phyloP scores from a whole-genome alignment of 2,888 invertebrate genomes.

The Drosophila sordidapex region DNA sequence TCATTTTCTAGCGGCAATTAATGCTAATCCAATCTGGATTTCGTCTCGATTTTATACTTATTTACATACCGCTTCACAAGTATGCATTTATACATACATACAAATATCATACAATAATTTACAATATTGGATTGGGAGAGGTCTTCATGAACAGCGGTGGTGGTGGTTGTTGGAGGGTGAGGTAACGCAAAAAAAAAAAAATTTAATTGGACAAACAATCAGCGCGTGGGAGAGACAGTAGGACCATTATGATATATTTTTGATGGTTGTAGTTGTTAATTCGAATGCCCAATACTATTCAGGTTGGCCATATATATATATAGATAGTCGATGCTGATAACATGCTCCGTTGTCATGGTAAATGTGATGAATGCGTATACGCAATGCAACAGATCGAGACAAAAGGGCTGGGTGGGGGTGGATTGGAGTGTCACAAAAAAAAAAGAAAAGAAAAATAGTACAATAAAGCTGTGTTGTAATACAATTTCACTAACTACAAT shows the following conservation, averaged over 20 bases:
- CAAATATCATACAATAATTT: constrained; percentile 52
- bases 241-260: constrained; percentile 1
- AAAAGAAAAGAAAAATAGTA: neutral
- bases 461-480: constrained; percentile 8
- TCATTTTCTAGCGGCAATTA: constrained; percentile 36
- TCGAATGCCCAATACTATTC: constrained; percentile 15
- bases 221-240: constrained; percentile 19
- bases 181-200: neutral
- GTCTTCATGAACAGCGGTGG: neutral
- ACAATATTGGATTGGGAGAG: constrained; percentile 37
- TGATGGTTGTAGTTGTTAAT: neutral
- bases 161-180: neutral
- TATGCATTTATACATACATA: constrained; percentile 28
- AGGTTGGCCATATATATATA: neutral
- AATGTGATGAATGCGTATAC: neutral
- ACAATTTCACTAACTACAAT: constrained; percentile 64
- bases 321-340: constrained; percentile 22
- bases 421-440: neutral
- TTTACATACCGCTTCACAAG: constrained; percentile 56
- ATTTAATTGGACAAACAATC: neutral
- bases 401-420: neutral
- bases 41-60: constrained; percentile 42
- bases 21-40: constrained; percentile 27
- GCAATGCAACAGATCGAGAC: neutral
- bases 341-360: constrained; percentile 9